Conservation (phyloP, 2,113 vertebrate genomes). For the Himantopus leucocephalus region DNA sequence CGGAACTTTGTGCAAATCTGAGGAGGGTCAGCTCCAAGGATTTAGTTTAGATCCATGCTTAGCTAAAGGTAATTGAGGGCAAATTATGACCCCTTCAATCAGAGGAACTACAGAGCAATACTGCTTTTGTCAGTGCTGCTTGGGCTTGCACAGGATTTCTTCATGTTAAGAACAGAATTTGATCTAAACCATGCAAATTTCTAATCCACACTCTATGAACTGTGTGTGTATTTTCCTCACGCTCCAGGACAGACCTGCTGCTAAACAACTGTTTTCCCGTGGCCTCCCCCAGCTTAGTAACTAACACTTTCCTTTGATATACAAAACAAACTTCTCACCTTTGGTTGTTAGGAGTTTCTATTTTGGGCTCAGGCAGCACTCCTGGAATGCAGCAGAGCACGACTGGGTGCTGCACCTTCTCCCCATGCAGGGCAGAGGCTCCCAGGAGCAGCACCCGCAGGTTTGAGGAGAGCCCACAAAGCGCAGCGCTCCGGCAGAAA, state of each 20-base stretch:
- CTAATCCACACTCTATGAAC: neutral
- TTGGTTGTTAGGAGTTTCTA: neutral
- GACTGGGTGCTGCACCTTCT: neutral
- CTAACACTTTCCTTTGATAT: neutral
- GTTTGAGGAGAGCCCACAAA: neutral
- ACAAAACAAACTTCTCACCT: slow-evolving; percentile 2
- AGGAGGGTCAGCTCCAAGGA: neutral
- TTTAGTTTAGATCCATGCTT: neutral
- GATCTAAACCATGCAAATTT: neutral
- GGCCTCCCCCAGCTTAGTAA: neutral
- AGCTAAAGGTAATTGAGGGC: neutral
- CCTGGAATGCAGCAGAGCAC: slow-evolving; percentile 32
- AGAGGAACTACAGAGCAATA: neutral
- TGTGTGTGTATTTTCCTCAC: neutral
- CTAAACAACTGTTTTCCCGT: neutral
- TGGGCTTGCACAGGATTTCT: neutral
- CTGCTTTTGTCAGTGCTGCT: neutral
- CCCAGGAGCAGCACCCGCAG: neutral
- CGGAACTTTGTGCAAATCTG: neutral
- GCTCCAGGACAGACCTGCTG: neutral
- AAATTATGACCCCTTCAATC: neutral
- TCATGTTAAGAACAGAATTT: neutral
- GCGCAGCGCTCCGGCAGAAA: neutral
- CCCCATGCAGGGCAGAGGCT: neutral
- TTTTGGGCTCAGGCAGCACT: neutral